Base-by-base conservation (phyloP, 2,888 invertebrate genomes). In the Lissonota sp. region DNA sequence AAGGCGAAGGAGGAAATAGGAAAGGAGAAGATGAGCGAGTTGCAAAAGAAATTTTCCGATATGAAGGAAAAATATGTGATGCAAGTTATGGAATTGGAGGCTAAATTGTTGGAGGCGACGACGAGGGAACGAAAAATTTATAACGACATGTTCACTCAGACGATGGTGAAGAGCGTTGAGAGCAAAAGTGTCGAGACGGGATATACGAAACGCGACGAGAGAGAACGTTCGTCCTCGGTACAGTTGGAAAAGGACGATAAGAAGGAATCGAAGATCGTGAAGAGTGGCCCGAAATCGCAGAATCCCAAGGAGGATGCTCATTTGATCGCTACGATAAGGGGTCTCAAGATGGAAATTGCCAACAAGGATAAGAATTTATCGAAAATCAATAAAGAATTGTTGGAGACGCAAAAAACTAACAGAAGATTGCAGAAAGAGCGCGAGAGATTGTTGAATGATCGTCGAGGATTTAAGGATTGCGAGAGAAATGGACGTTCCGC, bases 41-140 rank as follows among this genome's bases (percentile, higher is more conserved):
- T 97, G 12, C 96, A 96, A 92, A 95, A 95, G 74, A 96, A 96
- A 87, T 96, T 97, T 89, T 94, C 95, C 49, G 95, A 96, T 58
- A 96, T 96, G 94, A 96, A 96, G 91, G 94, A 95, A 75, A 97
- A 96, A 89, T 97, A 97, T 87, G 95, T 96, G 85, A 94, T 93
- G 49, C 96, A 96, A 88, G 88, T 92, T 5, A 79, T 78, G 42
- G 91, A 91, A 2, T 64, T 92, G 6, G 91, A 92, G 49, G 85
- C 81, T 0, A 90, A 89, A 58, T 72, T 91, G 26, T 64, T 84
- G 4, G 89, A 88, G 42, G 83, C 84, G 0, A 84, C 82, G n/a
- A 10, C 64, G 0, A 89, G 75, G 12, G 87, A 90, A 37, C 83
- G 80, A 3, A 90, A 88, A 73, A 73, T 88, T n/a, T 89, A 79